A percentile compares a stretch with the other conserved stretches of the same genome.
phyloP scores from a whole-genome alignment of 2,888 invertebrate genomes.

The Machimus atricapillus region DNA sequence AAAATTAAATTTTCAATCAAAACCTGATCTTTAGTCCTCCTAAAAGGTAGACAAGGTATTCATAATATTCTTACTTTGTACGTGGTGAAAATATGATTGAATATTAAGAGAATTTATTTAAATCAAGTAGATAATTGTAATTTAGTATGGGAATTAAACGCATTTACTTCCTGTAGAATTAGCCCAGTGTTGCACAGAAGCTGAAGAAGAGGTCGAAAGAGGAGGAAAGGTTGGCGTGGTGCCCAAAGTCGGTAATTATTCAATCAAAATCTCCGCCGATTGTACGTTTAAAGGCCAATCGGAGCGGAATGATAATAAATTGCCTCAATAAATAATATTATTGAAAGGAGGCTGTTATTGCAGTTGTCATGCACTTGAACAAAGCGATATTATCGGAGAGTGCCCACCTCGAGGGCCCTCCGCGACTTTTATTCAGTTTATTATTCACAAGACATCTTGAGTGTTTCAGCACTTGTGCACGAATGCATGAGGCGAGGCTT shows the following conservation, averaged over 20 bases:
- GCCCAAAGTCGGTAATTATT: slow-evolving; percentile 16
- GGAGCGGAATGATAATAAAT: slow-evolving; percentile 27
- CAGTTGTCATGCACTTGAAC: slow-evolving; percentile 35
- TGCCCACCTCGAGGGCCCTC: slow-evolving; percentile 31
- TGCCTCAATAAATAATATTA: slow-evolving; percentile 37
- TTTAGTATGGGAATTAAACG: not conserved
- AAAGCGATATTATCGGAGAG: slow-evolving; percentile 34
- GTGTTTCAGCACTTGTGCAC: slow-evolving; percentile 34
- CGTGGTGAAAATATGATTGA: too few species aligned
- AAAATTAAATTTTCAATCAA: too few species aligned
- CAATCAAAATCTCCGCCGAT: slow-evolving; percentile 18
- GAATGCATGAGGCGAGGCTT: slow-evolving; percentile 11
- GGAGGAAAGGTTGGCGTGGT: not conserved
- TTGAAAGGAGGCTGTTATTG: slow-evolving; percentile 33
- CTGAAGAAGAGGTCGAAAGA: not conserved
- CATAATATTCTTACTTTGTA: too few species aligned
- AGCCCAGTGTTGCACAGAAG: not conserved
- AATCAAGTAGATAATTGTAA: not conserved
- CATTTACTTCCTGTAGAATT: not conserved
- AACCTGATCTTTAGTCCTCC: too few species aligned
- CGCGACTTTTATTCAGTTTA: slow-evolving; percentile 32
- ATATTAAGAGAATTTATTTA: too few species aligned
- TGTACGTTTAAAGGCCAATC: slow-evolving; percentile 25
- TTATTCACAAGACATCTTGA: slow-evolving; percentile 32
- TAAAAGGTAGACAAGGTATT: too few species aligned